Conservation (phyloP, 2,113 vertebrate species). For the Nematolebias whitei region DNA sequence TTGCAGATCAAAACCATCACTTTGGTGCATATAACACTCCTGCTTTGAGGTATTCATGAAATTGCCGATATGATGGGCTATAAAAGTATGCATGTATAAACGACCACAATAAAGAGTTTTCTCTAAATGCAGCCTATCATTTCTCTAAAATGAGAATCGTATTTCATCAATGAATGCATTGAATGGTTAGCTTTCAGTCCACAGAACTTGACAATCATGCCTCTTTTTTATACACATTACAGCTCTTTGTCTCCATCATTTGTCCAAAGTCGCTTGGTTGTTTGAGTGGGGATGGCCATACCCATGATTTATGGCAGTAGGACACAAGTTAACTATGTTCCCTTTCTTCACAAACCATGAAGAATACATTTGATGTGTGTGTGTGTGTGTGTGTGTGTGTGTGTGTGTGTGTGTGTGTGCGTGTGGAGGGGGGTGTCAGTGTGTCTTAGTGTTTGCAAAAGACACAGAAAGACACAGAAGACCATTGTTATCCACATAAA, state of each 20-base stretch:
- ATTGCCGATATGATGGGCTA: slow-evolving; percentile 19
- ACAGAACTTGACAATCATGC: slow-evolving; percentile 1
- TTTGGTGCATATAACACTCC: slow-evolving; percentile 23
- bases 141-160: slow-evolving; percentile 31
- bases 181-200: slow-evolving; percentile 24
- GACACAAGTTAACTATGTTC: neutral
- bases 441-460: too few species aligned
- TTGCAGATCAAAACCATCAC: slow-evolving; percentile 28
- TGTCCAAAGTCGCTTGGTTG: slow-evolving; percentile 13
- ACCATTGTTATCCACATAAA: too few species aligned
- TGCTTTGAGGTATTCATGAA: slow-evolving; percentile 47
- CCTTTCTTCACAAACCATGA: neutral
- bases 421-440: too few species aligned
- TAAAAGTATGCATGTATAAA: slow-evolving; percentile 53
- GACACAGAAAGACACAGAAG: too few species aligned
- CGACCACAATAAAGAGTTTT: slow-evolving; percentile 25
- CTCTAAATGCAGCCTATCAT: slow-evolving; percentile 42
- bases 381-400: too few species aligned
- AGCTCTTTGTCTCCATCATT: slow-evolving; percentile 15
- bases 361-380: neutral
- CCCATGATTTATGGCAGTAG: neutral
- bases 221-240: slow-evolving; percentile 11
- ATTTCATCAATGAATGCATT: slow-evolving; percentile 43
- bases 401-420: too few species aligned
- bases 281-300: slow-evolving; percentile 2